Conservation (phyloP, 2,888 invertebrate species). For the Dryocosmus kuriphilus region DNA sequence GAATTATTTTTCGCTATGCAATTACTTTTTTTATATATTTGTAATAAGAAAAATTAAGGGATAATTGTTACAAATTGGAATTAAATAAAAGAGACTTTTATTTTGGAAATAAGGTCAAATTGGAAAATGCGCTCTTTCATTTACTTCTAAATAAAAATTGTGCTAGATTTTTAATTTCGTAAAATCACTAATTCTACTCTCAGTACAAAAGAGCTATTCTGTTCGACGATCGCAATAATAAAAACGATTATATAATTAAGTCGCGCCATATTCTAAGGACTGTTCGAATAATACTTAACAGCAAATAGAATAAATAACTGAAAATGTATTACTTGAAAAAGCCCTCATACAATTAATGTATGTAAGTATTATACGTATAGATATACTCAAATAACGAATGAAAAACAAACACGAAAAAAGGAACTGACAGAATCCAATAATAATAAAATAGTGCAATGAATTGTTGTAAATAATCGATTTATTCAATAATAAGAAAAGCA, state of each 20-base stretch:
- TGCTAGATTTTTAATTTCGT: not conserved
- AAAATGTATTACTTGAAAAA: not conserved
- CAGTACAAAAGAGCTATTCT: slow-evolving; percentile 28
- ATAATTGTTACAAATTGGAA: too few species aligned
- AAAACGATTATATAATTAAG: slow-evolving; percentile 1
- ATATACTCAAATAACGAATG: slow-evolving; percentile 13
- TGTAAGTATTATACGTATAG: not conserved
- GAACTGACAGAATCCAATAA: slow-evolving; percentile 3
- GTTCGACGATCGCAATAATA: slow-evolving; percentile 4
- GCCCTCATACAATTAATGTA: not conserved
- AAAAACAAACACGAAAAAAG: slow-evolving; percentile 4
- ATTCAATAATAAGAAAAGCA: not conserved
- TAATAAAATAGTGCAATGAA: slow-evolving; percentile 13
- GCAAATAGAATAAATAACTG: not conserved
- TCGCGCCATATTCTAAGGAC: not conserved
- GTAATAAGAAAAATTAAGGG: too few species aligned
- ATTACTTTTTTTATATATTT: slow-evolving; percentile 31
- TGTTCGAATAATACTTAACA: not conserved
- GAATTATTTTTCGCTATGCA: slow-evolving; percentile 40
- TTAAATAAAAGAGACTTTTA: too few species aligned
- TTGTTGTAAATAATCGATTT: slow-evolving; percentile 32
- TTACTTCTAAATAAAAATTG: not conserved
- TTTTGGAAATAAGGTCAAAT: not conserved
- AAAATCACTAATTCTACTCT: not conserved
- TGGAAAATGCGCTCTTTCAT: slow-evolving; percentile 15